These are phyloP conservation scores for Drosophila hydei DNA, from an alignment of 1,140 invertebrate genomes.

Conservation along the genomic window DNA sequence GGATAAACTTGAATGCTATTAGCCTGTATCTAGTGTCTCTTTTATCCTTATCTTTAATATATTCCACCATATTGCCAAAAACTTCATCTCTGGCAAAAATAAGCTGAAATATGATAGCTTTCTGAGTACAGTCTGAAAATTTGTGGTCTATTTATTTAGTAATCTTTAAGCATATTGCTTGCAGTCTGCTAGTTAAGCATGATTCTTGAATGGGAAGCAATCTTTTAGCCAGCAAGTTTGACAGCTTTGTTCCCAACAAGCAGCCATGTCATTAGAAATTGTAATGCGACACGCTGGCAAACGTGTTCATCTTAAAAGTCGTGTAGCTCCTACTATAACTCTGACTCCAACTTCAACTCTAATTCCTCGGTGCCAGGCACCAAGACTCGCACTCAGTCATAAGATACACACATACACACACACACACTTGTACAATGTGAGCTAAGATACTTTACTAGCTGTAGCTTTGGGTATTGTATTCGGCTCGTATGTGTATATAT, in stretches of 20 bases:
- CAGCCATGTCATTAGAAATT: constrained; percentile 61
- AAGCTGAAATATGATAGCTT: too few relatives aligned
- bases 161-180: background rate
- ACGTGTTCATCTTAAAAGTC: constrained; percentile 76
- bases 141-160: too few relatives aligned
- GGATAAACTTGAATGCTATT: background rate
- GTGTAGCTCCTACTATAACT: constrained; percentile 36
- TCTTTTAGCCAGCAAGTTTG: constrained; percentile 29
- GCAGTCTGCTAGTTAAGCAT: constrained; percentile 3
- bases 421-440: too few relatives aligned
- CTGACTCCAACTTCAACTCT: background rate
- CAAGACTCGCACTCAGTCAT: constrained; percentile 23
- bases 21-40: background rate
- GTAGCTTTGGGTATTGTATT: constrained; percentile 53
- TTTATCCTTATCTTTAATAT: too few relatives aligned
- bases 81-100: too few relatives aligned
- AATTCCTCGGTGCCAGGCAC: constrained; percentile 7
- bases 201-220: constrained; percentile 11
- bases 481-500: constrained; percentile 17
- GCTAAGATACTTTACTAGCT: constrained; percentile 35
- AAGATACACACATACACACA: constrained; percentile 41
- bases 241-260: constrained; percentile 31
- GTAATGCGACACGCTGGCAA: constrained; percentile 69
- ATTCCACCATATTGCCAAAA: too few relatives aligned
- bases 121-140: too few relatives aligned